Base-by-base conservation (phyloP, 2,797 vertebrate genomes). In the Hipposideros larvatus region DNA sequence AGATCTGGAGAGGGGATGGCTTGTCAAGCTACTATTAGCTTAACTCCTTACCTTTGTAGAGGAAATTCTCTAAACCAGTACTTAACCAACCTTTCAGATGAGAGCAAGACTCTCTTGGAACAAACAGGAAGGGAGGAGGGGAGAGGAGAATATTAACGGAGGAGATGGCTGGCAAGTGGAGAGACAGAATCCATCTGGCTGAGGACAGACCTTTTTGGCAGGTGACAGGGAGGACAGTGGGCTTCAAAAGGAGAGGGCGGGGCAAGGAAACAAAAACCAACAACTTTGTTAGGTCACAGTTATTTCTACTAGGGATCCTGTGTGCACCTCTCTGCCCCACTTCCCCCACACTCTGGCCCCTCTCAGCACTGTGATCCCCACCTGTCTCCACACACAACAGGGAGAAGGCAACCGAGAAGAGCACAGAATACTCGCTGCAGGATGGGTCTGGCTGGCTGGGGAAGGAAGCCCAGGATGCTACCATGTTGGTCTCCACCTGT, bases 21-120 rank as follows among this genome's bases (percentile, higher is more conserved):
- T 19, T 22, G 22, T 94, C 74, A 79, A 75, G 26, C 48, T 61
- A 87, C 61, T 73, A 31, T 78, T 53, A 87, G 21, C 51, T 90
- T 87, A 83, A 87, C 28, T 83, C 77, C 34, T 89, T 82, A 59
- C 46, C 68, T 82, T 31, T 61, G 75, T 48, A 77, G 84, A 92
- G 80, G 74, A 48, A 70, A 51, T 77, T 73, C 46, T 95, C 65
- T 63, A 84, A 75, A 92, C 73, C 13, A 51, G 87, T 18, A 68
- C 66, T 74, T 80, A 46, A 34, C 75, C 41, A 75, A 75, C 37
- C 84, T 96, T 95, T 63, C 73, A 90, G 48, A 37, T 43, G 41
- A 87, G 63, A 96, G 85, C 51, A 91, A 55, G 53, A n/a, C 71
- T 93, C 61, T 86, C 31, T 10, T 79, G 53, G 71, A 74, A 87